Base-by-base conservation (phyloP, 2,888 invertebrate species). In the Bembecia ichneumoniformis region DNA sequence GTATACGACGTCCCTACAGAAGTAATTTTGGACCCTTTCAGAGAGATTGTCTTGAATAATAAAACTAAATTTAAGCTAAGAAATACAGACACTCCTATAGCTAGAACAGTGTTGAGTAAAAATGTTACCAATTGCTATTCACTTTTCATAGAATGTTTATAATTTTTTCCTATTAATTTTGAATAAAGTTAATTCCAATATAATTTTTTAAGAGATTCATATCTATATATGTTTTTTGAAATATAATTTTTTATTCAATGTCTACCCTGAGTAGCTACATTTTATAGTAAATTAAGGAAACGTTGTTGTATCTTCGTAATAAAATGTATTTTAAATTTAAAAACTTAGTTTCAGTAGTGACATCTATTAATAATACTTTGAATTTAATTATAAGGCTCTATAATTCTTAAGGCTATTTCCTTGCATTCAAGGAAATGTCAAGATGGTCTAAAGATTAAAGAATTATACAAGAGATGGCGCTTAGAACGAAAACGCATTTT, bases 101-200 rank as follows among this genome's bases (percentile, higher is more conserved):
- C 86, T 0, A 75, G 57, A 53, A 66, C 74, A 1, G 57, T 80
- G 9, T 68, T 51, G 40, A 66, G 75, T 50, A 52, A 66, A 1
- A 55, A 65, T 17, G 60, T 72, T 46, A 57, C 71, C 36, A 60
- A 77, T 59, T 88, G 88, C 61, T 65, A 74, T 66, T 80, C 86
- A 68, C 72, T 88, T 61, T 81, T 75, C 59, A 78, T 88, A 60
- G 88, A 88, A 75, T 88, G 88, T 62, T 61, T 78, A 40, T 87
- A 68, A 57, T 35, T 50, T 44, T 36, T 28, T 11, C 20, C 9
- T 40, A 40, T 13, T n/a, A 14, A n/a, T 40, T 40, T 40, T 40
- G 5, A 13, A 1, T 47, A 11, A 35, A 17, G 11, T 47, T 47
- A 46, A 46, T 28, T 46, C 10, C 3, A 20, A 14, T n/a, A 11